Evolutionary conservation across 2,888 invertebrate species (phyloP).

Genomic region (Ectemnius lituratus): DNA sequence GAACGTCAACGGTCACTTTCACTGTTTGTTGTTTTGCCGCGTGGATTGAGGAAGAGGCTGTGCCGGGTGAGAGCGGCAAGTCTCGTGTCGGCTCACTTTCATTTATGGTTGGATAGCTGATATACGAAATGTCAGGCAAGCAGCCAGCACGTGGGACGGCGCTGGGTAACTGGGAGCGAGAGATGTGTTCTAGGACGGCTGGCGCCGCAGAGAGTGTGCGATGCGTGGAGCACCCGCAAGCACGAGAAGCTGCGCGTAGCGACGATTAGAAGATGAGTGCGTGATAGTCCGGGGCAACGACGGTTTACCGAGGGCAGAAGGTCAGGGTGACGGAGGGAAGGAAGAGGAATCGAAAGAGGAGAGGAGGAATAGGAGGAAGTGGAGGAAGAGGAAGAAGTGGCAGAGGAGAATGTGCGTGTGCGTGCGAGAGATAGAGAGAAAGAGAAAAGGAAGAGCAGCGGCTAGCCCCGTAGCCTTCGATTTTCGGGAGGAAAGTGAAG

Average conservation of each 20-base stretch:
- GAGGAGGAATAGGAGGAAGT: neutral
- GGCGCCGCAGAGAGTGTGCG: no score
- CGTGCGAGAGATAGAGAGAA: slow-evolving; percentile 2
- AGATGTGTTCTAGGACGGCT: no score
- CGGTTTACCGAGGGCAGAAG: neutral
- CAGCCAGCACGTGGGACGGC: no score
- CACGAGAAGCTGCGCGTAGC: neutral
- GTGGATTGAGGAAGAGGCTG: slow-evolving; percentile 27
- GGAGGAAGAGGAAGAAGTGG: neutral
- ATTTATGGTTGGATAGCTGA: no score
- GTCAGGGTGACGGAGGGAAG: neutral
- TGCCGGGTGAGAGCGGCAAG: slow-evolving; percentile 12
- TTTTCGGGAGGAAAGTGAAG: slow-evolving; percentile 72
- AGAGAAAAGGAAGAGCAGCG: slow-evolving; percentile 36
- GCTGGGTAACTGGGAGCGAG: no score
- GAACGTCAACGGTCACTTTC: slow-evolving; percentile 32
- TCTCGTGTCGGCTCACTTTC: neutral
- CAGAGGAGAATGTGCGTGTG: neutral
- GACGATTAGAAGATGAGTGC: neutral
- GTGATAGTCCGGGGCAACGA: neutral
- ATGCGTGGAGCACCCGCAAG: no score
- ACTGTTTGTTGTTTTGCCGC: slow-evolving; percentile 49
- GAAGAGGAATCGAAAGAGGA: neutral
- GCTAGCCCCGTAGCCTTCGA: slow-evolving; percentile 59
- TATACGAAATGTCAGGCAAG: no score